Conservation (phyloP, 2,113 vertebrate genomes). For the Heliornis fulica region DNA sequence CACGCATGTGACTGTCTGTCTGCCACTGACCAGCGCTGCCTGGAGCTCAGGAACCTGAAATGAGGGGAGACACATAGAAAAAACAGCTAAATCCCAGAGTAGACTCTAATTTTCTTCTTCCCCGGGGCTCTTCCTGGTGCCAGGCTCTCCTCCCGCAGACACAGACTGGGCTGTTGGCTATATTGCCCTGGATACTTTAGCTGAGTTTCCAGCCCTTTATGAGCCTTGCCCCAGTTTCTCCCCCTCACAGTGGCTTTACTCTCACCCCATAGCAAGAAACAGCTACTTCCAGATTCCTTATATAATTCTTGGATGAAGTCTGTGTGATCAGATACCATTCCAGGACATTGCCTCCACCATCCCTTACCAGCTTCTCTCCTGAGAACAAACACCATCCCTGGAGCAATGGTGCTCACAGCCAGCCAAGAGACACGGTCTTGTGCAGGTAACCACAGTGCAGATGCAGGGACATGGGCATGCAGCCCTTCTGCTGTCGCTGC, state of each 20-base stretch:
- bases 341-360: not conserved
- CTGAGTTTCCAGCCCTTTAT: not conserved
- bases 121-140: not conserved
- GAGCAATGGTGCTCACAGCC: not conserved
- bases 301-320: not conserved
- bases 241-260: not conserved
- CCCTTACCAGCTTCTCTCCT: not conserved
- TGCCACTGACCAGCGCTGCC: not conserved
- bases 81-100: not conserved
- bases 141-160: not conserved
- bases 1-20: not conserved
- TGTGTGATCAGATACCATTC: not conserved
- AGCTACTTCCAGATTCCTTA: not conserved
- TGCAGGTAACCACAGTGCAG: not conserved
- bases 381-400: not conserved
- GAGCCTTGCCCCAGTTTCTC: not conserved
- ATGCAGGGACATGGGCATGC: not conserved
- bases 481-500: not conserved
- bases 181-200: not conserved
- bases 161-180: not conserved
- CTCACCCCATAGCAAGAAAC: not conserved
- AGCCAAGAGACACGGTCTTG: not conserved
- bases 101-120: not conserved
- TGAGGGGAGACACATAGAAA: not conserved
- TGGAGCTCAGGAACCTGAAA: not conserved